phyloP scores from a whole-genome alignment of 2,113 vertebrate genomes.

The Eolophus roseicapilla region DNA sequence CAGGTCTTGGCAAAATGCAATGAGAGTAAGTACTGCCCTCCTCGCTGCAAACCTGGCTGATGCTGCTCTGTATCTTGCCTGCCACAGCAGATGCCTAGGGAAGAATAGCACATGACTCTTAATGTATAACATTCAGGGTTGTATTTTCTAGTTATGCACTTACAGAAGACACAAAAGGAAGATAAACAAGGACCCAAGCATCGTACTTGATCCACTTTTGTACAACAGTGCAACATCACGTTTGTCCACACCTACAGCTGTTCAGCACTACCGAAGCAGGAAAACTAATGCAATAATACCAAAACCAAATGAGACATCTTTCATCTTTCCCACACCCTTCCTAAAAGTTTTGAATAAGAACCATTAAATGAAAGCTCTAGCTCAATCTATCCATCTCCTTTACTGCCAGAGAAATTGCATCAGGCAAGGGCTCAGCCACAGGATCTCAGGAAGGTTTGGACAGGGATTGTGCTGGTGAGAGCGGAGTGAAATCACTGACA shows the following conservation, averaged over 20 bases:
- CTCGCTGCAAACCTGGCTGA: neutral
- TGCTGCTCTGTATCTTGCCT: neutral
- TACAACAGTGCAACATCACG: neutral
- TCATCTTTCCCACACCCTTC: neutral
- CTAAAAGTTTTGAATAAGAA: neutral
- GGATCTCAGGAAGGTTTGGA: neutral
- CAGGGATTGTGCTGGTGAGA: neutral
- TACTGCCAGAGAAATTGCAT: neutral
- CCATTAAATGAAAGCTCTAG: neutral
- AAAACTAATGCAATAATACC: neutral
- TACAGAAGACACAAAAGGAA: neutral
- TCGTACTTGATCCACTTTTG: neutral
- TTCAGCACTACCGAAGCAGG: neutral
- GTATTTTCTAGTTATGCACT: neutral
- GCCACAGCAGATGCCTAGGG: neutral
- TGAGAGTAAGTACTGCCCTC: neutral
- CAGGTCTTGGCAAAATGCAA: neutral
- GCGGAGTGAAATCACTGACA: neutral
- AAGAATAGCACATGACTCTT: neutral
- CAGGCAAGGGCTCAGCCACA: neutral
- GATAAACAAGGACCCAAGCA: neutral
- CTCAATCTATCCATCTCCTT: neutral
- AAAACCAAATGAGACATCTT: neutral
- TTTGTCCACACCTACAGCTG: neutral
- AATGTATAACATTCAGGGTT: neutral